Conservation (phyloP, 2,888 invertebrate species). For the Tanypteryx hageni region DNA sequence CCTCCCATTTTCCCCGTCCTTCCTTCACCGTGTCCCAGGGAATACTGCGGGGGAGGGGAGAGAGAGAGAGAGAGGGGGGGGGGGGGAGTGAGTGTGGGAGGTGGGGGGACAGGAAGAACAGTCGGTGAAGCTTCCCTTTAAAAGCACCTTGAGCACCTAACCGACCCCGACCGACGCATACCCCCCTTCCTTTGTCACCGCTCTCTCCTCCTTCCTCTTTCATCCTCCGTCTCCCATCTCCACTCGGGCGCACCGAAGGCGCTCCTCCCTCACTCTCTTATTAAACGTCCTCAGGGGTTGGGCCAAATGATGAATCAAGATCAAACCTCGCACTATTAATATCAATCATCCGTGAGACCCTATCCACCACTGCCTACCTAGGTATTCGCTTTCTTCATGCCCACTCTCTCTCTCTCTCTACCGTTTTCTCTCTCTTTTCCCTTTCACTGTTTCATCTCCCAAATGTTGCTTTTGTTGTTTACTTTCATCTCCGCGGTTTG, state of each 20-base stretch:
- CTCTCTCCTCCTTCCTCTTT: not conserved
- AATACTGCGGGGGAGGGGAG: not conserved
- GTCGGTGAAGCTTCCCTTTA: not conserved
- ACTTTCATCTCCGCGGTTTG: not conserved
- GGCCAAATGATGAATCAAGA: conserved; percentile 29
- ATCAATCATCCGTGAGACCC: conserved; percentile 3
- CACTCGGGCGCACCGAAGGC: not conserved
- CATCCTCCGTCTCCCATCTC: not conserved
- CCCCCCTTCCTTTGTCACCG: not conserved
- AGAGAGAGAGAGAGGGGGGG: no score
- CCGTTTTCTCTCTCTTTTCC: not conserved
- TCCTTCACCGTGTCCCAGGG: not conserved
- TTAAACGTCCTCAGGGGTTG: conserved; percentile 31
- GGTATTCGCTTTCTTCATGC: not conserved
- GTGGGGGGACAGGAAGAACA: no score
- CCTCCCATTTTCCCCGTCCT: not conserved
- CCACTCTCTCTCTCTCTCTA: not conserved
- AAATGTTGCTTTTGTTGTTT: not conserved
- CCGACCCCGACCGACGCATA: not conserved
- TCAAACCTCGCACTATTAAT: conserved; percentile 35
- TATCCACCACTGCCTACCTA: not conserved
- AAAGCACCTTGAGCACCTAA: not conserved
- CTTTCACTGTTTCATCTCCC: not conserved
- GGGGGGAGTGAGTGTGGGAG: no score
- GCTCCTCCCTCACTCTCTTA: not conserved